These are phyloP conservation scores for Temnothorax unifasciatus DNA, from an alignment of 2,888 invertebrate species.

Conservation along the genomic window DNA sequence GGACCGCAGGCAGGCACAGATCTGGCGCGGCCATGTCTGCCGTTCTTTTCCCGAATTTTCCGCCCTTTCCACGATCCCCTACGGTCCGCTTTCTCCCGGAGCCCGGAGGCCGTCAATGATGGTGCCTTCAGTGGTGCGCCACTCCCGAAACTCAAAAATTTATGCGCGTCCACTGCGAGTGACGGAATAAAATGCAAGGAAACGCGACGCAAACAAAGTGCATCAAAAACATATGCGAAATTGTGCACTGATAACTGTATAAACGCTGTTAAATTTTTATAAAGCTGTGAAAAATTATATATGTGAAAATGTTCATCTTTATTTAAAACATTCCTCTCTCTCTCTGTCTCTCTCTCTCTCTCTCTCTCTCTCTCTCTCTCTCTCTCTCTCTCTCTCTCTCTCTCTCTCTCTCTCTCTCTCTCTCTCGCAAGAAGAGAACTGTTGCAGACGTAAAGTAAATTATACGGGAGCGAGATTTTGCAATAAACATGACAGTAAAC, in stretches of 20 bases:
- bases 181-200: neutral
- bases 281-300: neutral
- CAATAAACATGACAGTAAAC: neutral
- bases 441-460: neutral
- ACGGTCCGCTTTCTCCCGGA: neutral
- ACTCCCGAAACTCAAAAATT: conserved; percentile 4
- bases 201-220: neutral
- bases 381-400: no score
- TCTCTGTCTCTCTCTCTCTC: no score
- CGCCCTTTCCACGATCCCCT: conserved; percentile 20
- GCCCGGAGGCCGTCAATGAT: neutral
- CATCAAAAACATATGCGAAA: neutral
- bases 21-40: conserved; percentile 20
- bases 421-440: no score
- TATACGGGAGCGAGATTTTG: neutral
- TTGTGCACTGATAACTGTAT: neutral
- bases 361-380: no score
- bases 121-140: neutral
- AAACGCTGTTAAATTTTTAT: neutral
- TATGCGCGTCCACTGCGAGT: neutral
- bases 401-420: no score
- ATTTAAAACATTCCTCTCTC: neutral
- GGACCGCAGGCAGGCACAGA: conserved; percentile 51
- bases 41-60: conserved; percentile 36
- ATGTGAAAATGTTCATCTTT: neutral